These are phyloP conservation scores for Agapostemon virescens DNA, from an alignment of 2,888 invertebrate genomes.

Conservation along the genomic window DNA sequence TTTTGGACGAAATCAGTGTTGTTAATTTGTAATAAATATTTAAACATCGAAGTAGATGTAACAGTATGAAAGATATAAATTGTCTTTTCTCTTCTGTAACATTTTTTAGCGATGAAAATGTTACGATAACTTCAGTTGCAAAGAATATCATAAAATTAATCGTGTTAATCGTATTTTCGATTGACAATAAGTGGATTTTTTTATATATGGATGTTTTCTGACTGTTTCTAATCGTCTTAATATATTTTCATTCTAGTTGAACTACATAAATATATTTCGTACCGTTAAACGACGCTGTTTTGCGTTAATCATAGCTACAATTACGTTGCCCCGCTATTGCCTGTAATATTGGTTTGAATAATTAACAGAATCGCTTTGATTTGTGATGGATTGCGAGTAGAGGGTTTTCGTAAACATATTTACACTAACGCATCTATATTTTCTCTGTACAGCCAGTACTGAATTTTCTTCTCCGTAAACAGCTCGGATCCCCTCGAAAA, in stretches of 20 bases:
- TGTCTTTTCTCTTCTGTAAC: too few relatives aligned
- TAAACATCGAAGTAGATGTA: too few relatives aligned
- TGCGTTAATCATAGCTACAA: constrained; percentile 46
- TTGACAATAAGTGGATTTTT: background rate
- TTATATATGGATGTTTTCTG: background rate
- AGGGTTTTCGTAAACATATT: constrained; percentile 43
- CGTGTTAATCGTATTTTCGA: background rate
- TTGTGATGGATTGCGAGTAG: constrained; percentile 32
- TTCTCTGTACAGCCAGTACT: background rate
- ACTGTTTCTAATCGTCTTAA: background rate
- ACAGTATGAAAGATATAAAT: too few relatives aligned
- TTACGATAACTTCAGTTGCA: too few relatives aligned
- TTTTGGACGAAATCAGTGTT: too few relatives aligned
- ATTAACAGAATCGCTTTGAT: constrained; percentile 43
- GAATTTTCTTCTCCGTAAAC: constrained; percentile 9
- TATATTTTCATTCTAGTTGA: background rate
- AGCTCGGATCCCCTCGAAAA: constrained; percentile 1
- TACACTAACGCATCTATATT: constrained; percentile 33
- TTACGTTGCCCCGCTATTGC: constrained; percentile 37
- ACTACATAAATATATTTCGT: constrained; percentile 9
- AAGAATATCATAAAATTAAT: background rate
- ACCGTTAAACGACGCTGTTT: constrained; percentile 44
- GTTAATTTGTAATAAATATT: too few relatives aligned
- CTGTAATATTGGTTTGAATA: constrained; percentile 45
- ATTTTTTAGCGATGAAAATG: too few relatives aligned